phyloP scores from a whole-genome alignment of 2,888 invertebrate genomes.

The Plemyria rubiginata region DNA sequence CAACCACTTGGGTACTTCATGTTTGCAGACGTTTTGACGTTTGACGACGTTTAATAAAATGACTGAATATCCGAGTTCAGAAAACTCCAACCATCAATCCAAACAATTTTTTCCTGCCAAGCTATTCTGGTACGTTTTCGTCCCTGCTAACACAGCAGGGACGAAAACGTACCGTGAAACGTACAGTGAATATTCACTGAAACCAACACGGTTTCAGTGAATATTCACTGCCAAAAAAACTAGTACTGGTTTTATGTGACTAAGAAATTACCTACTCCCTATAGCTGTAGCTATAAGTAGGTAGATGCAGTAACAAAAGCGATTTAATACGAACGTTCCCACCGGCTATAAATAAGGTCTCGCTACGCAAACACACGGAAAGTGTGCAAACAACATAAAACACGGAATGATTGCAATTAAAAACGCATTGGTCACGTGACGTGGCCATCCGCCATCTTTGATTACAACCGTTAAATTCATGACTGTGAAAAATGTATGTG shows the following conservation, averaged over 20 bases:
- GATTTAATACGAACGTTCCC: slow-evolving; percentile 73
- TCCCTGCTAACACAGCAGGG: no score
- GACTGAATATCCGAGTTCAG: no score
- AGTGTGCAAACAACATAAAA: slow-evolving; percentile 83
- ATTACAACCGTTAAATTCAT: slow-evolving; percentile 48
- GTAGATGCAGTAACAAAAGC: slow-evolving; percentile 45
- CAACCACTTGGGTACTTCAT: no score
- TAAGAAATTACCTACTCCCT: background rate
- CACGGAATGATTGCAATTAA: slow-evolving; percentile 84
- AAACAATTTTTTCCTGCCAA: no score
- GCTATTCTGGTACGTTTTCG: no score
- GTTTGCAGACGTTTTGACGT: no score
- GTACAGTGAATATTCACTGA: no score
- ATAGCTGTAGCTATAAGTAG: slow-evolving; percentile 1
- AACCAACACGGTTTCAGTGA: background rate
- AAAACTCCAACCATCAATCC: no score
- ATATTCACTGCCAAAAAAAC: background rate
- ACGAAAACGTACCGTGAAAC: no score
- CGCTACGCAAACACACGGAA: slow-evolving; percentile 72
- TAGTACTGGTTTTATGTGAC: no score
- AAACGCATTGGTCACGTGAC: slow-evolving; percentile 82
- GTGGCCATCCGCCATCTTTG: slow-evolving; percentile 76
- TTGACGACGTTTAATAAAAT: no score
- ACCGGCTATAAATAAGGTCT: slow-evolving; percentile 80
- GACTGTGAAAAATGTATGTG: background rate